A percentile compares a stretch with the other conserved stretches of the same genome.
These are phyloP conservation scores for Petrocephalus sullivani DNA, from an alignment of 2,797 vertebrate species.

Conservation along the genomic window DNA sequence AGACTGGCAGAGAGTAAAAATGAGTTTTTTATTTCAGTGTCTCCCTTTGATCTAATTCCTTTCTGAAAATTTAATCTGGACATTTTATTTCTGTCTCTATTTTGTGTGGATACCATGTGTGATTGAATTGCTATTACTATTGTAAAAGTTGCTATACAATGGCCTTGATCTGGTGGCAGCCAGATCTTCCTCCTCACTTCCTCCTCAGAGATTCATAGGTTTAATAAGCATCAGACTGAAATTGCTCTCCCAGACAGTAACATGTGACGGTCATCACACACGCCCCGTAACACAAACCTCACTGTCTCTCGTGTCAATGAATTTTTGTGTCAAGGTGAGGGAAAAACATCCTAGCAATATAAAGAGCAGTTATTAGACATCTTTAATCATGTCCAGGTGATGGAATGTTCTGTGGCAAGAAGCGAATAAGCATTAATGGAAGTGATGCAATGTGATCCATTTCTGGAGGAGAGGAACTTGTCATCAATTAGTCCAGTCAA, in stretches of 20 bases:
- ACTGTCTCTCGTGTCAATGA: not conserved
- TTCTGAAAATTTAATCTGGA: conserved; percentile 9
- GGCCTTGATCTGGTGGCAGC: not conserved
- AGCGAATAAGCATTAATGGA: not conserved
- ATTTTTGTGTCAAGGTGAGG: not conserved
- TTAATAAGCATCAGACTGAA: not conserved
- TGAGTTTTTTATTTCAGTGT: not conserved
- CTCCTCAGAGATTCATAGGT: not conserved
- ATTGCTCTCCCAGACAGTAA: not conserved
- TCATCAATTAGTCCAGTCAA: conserved; percentile 13
- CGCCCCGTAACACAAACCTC: not conserved
- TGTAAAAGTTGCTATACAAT: not conserved
- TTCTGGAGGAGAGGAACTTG: not conserved
- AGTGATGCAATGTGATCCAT: conserved; percentile 1
- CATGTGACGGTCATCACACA: not conserved
- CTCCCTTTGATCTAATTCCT: conserved; percentile 12
- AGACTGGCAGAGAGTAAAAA: conserved; percentile 12
- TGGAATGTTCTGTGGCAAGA: not conserved
- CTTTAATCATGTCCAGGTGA: conserved; percentile 8
- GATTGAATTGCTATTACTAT: not conserved
- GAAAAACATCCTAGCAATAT: not conserved
- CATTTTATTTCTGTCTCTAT: conserved; percentile 11
- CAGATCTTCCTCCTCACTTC: not conserved
- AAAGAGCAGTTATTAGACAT: not conserved
- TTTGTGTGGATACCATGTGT: not conserved